These are phyloP conservation scores for Ophonus ardosiacus DNA, from an alignment of 2,888 invertebrate species.

Conservation along the genomic window DNA sequence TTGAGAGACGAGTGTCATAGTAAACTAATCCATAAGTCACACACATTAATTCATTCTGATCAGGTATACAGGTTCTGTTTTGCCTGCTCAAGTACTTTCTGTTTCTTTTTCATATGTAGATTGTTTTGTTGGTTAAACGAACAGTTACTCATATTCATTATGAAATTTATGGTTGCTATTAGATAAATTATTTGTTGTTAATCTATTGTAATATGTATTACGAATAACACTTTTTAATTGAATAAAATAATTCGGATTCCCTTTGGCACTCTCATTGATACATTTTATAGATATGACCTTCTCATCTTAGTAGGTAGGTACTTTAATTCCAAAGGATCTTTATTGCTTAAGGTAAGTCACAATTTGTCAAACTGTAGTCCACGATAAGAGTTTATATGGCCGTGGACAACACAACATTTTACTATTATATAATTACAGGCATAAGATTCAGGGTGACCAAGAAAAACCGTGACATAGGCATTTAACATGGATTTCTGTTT, in stretches of 20 bases:
- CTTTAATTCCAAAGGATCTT: background rate
- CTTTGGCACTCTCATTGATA: slow-evolving; percentile 27
- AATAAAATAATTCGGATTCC: slow-evolving; percentile 47
- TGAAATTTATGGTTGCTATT: slow-evolving; percentile 41
- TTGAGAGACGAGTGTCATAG: slow-evolving; percentile 3
- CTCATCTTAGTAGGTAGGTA: background rate
- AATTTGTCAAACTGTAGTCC: background rate
- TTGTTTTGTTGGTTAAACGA: slow-evolving; percentile 18
- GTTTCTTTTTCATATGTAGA: slow-evolving; percentile 11
- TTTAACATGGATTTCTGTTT: no score
- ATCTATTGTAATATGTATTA: slow-evolving; percentile 37
- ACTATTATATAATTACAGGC: no score
- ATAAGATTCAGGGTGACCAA: no score
- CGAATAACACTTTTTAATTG: slow-evolving; percentile 49
- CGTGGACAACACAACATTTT: no score
- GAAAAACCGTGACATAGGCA: no score
- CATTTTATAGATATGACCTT: background rate
- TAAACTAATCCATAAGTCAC: slow-evolving; percentile 29
- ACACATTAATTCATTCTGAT: slow-evolving; percentile 40
- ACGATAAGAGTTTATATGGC: no score
- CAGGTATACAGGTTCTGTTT: slow-evolving; percentile 36
- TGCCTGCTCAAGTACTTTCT: slow-evolving; percentile 10
- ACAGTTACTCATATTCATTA: slow-evolving; percentile 20
- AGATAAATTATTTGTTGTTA: slow-evolving; percentile 47
- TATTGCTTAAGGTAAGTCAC: background rate